A percentile compares a stretch with the other conserved stretches of the same genome.
Conservation (phyloP, 2,888 invertebrate species). For the Scrobipalpa atriplicella region DNA sequence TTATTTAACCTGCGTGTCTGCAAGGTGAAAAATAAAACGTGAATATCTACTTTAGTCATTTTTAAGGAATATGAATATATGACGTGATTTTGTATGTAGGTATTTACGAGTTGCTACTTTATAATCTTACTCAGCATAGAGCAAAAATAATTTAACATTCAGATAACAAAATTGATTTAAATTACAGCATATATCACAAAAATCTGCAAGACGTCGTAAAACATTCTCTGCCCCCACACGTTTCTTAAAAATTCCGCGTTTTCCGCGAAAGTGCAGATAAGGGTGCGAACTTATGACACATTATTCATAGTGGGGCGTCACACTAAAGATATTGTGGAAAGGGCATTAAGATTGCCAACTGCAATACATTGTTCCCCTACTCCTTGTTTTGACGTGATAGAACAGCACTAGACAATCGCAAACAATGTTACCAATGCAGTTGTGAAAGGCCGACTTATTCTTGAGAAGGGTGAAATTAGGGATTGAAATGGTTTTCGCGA, state of each 20-base stretch:
- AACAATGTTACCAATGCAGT: slow-evolving; percentile 49
- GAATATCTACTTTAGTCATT: too few species aligned
- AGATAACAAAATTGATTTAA: not conserved
- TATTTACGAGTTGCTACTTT: too few species aligned
- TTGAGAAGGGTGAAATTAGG: not conserved
- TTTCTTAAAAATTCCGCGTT: slow-evolving; percentile 51
- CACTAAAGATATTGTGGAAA: slow-evolving; percentile 80
- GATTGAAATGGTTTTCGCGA: slow-evolving; percentile 22
- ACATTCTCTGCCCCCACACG: slow-evolving; percentile 42
- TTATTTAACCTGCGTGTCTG: not conserved
- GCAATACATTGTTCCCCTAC: slow-evolving; percentile 76
- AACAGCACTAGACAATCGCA: slow-evolving; percentile 68
- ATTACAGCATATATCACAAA: slow-evolving; percentile 13
- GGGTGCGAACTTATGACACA: slow-evolving; percentile 77
- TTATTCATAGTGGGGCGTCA: slow-evolving; percentile 81
- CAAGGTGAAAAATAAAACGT: not conserved
- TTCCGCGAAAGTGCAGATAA: slow-evolving; percentile 71
- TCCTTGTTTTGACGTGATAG: slow-evolving; percentile 81
- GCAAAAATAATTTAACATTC: too few species aligned
- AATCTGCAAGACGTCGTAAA: slow-evolving; percentile 33
- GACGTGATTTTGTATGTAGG: too few species aligned
- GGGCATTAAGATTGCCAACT: slow-evolving; percentile 81
- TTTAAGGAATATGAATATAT: too few species aligned
- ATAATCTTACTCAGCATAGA: too few species aligned
- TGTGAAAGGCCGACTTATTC: not conserved